phyloP scores from a whole-genome alignment of 2,888 invertebrate species.

The Idaea aversata region DNA sequence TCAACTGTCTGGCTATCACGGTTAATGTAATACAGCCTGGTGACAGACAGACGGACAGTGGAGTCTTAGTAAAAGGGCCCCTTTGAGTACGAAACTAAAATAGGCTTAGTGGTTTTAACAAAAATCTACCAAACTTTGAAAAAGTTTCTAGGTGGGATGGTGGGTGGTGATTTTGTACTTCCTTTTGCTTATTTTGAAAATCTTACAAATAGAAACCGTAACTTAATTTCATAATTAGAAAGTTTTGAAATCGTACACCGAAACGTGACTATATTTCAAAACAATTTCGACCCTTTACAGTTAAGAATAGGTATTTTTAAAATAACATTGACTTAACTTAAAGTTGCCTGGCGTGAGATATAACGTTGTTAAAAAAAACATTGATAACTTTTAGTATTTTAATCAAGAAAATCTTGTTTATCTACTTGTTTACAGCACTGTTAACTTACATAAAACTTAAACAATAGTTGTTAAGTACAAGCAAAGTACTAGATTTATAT shows the following conservation, averaged over 20 bases:
- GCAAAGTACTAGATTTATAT: neutral
- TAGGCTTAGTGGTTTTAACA: too few relatives aligned
- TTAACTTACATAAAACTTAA: neutral
- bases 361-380: neutral
- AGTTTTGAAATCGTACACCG: slow-evolving; percentile 42
- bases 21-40: too few relatives aligned
- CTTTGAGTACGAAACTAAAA: too few relatives aligned
- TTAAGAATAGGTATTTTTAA: neutral
- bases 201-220: slow-evolving; percentile 33
- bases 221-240: slow-evolving; percentile 44
- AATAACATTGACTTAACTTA: neutral
- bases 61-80: too few relatives aligned
- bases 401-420: neutral
- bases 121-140: too few relatives aligned
- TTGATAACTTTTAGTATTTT: too few relatives aligned
- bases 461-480: neutral
- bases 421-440: neutral
- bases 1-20: too few relatives aligned
- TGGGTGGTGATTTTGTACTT: neutral
- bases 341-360: neutral
- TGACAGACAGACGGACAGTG: too few relatives aligned
- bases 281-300: slow-evolving; percentile 30
- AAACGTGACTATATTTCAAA: slow-evolving; percentile 51
- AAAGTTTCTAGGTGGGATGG: too few relatives aligned
- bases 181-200: slow-evolving; percentile 16